Evolutionary conservation across 1,140 invertebrate genomes (phyloP).

Genomic region (Drosophila obscura): DNA sequence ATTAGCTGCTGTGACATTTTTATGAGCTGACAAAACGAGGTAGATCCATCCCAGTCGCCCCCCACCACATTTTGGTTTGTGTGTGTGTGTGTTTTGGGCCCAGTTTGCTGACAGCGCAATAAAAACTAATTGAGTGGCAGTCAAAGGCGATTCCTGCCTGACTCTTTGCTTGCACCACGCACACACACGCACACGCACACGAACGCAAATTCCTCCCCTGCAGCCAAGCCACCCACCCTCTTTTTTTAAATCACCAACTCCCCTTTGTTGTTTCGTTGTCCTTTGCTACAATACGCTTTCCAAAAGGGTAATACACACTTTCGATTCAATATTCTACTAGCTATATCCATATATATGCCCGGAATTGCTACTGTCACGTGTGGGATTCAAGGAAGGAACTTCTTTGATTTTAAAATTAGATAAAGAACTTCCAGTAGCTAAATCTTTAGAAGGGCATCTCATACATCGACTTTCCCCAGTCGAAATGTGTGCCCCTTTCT

Average conservation of each 20-base stretch:
- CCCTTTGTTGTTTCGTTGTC: slow-evolving; percentile 43
- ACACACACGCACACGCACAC: not conserved
- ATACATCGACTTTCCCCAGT: no score
- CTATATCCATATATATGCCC: no score
- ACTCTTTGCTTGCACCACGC: slow-evolving; percentile 8
- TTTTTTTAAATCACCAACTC: slow-evolving; percentile 7
- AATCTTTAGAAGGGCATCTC: no score
- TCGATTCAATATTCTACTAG: no score
- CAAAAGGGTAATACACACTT: no score
- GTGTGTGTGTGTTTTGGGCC: slow-evolving; percentile 14
- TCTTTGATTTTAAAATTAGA: no score
- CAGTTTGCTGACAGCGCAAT: slow-evolving; percentile 72
- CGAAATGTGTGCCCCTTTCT: no score
- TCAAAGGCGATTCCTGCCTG: slow-evolving; percentile 32
- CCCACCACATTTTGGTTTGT: not conserved
- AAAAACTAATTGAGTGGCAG: slow-evolving; percentile 79
- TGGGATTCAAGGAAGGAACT: no score
- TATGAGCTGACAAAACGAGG: slow-evolving; percentile 72
- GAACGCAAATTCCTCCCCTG: no score
- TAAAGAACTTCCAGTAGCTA: no score
- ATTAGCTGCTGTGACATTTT: slow-evolving; percentile 73
- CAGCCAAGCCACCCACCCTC: not conserved
- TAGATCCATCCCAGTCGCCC: slow-evolving; percentile 32
- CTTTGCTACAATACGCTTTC: slow-evolving; percentile 5
- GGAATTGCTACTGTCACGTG: no score